These are phyloP conservation scores for Lasioglossum morio DNA, from an alignment of 2,888 invertebrate genomes.

Conservation along the genomic window DNA sequence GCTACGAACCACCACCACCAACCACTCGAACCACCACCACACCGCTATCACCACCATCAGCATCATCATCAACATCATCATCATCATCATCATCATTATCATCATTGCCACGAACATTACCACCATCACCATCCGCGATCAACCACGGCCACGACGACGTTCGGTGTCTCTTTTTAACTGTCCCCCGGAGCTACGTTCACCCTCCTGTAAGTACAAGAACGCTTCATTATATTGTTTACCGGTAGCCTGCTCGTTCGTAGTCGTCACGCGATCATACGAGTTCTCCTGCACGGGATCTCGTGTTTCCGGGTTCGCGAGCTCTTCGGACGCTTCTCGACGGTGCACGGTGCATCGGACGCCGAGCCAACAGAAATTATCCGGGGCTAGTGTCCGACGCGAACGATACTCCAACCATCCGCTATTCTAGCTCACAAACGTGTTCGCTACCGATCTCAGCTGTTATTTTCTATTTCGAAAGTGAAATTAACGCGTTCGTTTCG, in stretches of 20 bases:
- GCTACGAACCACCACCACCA: slow-evolving; percentile 15
- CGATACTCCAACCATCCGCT: not conserved
- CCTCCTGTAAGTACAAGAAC: slow-evolving; percentile 57
- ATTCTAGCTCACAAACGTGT: not conserved
- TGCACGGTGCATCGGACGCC: not conserved
- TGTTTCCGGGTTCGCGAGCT: slow-evolving; percentile 41
- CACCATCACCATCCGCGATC: slow-evolving; percentile 13
- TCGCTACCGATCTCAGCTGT: not conserved
- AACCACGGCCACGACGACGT: slow-evolving; percentile 23
- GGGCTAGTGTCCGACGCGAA: not conserved
- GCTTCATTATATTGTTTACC: slow-evolving; percentile 27
- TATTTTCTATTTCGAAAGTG: not conserved
- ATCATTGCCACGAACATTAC: slow-evolving; percentile 16
- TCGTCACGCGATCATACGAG: slow-evolving; percentile 30
- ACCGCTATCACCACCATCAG: not conserved
- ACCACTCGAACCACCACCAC: slow-evolving; percentile 24
- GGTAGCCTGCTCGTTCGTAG: slow-evolving; percentile 20
- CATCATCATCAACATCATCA: slow-evolving; percentile 19
- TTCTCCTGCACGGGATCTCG: slow-evolving; percentile 7
- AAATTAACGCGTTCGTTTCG: not conserved
- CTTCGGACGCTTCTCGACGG: not conserved
- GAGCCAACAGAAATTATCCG: not conserved
- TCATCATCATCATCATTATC: slow-evolving; percentile 33
- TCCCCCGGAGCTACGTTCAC: slow-evolving; percentile 41
- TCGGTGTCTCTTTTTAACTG: slow-evolving; percentile 49